Evolutionary conservation across 2,113 vertebrate species (phyloP).

Genomic region (Haplochromis vanheusdeni): DNA sequence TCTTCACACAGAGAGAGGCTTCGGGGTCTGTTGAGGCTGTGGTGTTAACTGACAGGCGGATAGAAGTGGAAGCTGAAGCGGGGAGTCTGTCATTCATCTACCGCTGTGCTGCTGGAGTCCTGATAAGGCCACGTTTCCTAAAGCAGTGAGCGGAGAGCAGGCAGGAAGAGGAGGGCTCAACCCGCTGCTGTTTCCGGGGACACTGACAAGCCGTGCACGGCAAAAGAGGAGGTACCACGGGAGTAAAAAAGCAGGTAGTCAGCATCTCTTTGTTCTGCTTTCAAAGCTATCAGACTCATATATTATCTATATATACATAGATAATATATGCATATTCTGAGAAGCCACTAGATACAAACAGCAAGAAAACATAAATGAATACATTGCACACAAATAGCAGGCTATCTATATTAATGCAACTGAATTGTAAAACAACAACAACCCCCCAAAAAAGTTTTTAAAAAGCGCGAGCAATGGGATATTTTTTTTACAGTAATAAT

Average conservation of each 20-base stretch:
- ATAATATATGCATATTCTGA: not conserved
- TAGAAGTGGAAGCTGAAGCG: not conserved
- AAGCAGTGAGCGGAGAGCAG: not conserved
- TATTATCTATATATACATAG: not conserved
- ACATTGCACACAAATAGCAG: not conserved
- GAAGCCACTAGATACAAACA: not conserved
- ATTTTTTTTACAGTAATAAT: not conserved
- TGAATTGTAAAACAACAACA: not conserved
- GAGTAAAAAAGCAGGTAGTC: not conserved
- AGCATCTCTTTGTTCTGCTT: fast-evolving
- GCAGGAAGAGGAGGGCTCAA: not conserved
- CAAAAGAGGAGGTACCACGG: not conserved
- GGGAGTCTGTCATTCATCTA: constrained; percentile 23
- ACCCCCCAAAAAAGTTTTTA: not conserved
- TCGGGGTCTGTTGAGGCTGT: not conserved
- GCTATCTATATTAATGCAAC: not conserved
- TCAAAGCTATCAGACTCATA: not conserved
- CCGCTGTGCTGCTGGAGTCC: not conserved
- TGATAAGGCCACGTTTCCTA: constrained; percentile 72
- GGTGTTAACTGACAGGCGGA: not conserved
- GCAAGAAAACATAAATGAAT: not conserved
- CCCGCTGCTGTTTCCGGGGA: not conserved
- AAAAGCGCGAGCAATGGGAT: not conserved
- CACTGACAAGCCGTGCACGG: not conserved
- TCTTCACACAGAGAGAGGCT: not conserved